Conservation (phyloP, 2,113 vertebrate genomes). For the Vulpes vulpes region DNA sequence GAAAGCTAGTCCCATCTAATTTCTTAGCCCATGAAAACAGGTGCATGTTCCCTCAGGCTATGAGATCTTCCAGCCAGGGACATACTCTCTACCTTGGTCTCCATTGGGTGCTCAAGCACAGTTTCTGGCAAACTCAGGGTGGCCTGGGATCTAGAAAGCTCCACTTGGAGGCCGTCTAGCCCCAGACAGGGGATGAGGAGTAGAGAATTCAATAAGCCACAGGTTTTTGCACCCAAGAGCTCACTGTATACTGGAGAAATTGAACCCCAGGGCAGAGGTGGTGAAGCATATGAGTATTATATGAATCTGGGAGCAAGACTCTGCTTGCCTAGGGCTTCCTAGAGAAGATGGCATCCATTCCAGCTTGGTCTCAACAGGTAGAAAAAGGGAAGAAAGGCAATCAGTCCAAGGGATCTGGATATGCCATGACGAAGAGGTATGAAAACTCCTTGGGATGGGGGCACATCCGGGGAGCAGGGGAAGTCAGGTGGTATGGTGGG, state of each 20-base stretch:
- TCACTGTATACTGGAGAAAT: not conserved
- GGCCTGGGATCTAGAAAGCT: not conserved
- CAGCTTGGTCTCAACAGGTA: not conserved
- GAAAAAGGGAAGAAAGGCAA: not conserved
- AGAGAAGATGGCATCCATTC: not conserved
- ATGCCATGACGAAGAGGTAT: not conserved
- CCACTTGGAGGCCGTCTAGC: not conserved
- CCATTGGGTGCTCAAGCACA: not conserved
- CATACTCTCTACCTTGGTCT: not conserved
- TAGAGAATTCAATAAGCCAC: not conserved
- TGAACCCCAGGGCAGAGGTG: not conserved
- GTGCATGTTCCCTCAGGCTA: not conserved
- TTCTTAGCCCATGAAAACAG: not conserved
- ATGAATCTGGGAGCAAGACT: not conserved
- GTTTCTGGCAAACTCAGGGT: not conserved
- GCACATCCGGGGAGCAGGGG: fast-evolving
- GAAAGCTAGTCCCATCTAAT: slow-evolving; percentile 51
- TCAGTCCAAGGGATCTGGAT: not conserved
- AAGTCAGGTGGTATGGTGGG: fast-evolving
- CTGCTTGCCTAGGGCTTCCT: not conserved
- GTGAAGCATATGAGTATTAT: fast-evolving
- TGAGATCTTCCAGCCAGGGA: not conserved
- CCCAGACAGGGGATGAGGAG: not conserved
- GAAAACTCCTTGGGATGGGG: not conserved
- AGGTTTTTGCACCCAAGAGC: not conserved